Evolutionary conservation across 1,140 invertebrate genomes (phyloP), one percentile per base, ranked within the genome.

Genomic region (Armadillidium nasatum): DNA sequence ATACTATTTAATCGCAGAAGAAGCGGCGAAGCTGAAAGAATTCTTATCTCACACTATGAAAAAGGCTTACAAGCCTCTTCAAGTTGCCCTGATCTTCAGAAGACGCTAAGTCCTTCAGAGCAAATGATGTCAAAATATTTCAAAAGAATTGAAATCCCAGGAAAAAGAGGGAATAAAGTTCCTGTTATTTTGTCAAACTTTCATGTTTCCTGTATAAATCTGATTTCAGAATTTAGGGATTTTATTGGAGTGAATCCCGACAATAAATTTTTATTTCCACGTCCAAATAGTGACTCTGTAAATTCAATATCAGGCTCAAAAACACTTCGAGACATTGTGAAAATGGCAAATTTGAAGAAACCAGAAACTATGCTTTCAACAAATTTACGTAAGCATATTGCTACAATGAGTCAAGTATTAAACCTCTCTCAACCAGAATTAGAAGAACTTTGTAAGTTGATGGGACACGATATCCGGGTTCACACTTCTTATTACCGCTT

Each of bases 351-450:
- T 6, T 19, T 46, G 11, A 46, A 50, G 21, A 44, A 21, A 19
- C 71, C 71, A 0, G 71, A 72, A 72, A 50, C 33, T 21, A 72
- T 72, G 15, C 44, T 50, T 19, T 72, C 71, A 2, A 23, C 71
- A 10, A 72, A 72, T n/a, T 23, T 72, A n/a, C 71, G 71, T 0
- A 72, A 43, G 21, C 71, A 72, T 7, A 72, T 72, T 0, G 71
- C 71, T 0, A 72, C 71, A 10, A 50, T 72, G 71, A 46, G 44
- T n/a, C 71, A 72, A 23, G 33, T 72, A 10, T 23, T 72, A 6
- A 72, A 72, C 19, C 22, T 72, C 0, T 46, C n/a, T 22, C 11
- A 22, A 33, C 6, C 44, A 1, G 71, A 72, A 7, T n/a, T 19
- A 7, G 71, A 72, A 11, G 44, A 72, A 33, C 71, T 72, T 7